phyloP scores from a whole-genome alignment of 2,797 vertebrate species.

The Enoplosus armatus region DNA sequence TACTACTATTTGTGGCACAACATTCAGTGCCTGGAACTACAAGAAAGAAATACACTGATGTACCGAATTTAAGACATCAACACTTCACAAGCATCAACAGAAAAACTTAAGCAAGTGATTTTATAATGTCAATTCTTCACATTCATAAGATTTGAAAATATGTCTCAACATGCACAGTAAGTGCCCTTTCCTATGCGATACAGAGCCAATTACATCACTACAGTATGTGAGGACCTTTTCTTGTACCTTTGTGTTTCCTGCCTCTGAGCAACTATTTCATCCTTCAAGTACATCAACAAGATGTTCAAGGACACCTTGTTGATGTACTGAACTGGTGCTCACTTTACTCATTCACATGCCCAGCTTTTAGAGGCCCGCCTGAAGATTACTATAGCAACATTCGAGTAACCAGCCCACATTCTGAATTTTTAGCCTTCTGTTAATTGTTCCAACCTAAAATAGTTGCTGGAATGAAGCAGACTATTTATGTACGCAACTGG shows the following conservation, averaged over 20 bases:
- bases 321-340: slow-evolving; percentile 17
- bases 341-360: slow-evolving; percentile 24
- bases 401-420: background rate
- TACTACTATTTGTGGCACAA: too few relatives aligned
- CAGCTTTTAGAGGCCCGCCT: background rate
- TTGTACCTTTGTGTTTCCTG: slow-evolving; percentile 5
- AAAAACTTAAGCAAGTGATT: background rate
- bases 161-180: background rate
- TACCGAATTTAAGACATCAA: background rate
- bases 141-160: slow-evolving; percentile 1
- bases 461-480: background rate
- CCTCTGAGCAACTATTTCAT: slow-evolving; percentile 20
- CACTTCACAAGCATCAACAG: slow-evolving; percentile 10
- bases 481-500: background rate
- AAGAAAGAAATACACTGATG: background rate
- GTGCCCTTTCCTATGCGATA: slow-evolving; percentile 1
- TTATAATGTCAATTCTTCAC: background rate
- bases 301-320: background rate
- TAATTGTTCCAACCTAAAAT: background rate
- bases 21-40: background rate
- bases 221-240: background rate
- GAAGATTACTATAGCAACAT: background rate
- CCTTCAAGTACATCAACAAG: slow-evolving; percentile 11
- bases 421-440: background rate
- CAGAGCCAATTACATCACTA: background rate